Evolutionary conservation across 2,888 invertebrate species (phyloP), one percentile per base, ranked within the genome.

Genomic region (Eilema sororculum): DNA sequence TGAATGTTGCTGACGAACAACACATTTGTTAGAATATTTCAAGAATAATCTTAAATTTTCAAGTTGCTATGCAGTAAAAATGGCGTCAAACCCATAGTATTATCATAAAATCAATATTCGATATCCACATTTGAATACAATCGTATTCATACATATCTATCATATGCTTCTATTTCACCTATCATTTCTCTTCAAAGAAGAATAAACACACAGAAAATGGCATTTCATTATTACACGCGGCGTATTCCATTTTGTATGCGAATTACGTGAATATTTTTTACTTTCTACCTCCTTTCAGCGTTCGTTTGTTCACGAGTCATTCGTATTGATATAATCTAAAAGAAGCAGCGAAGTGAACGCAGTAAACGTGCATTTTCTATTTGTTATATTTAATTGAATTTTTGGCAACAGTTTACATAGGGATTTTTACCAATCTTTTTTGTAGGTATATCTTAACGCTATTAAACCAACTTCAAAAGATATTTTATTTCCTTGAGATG

Each of bases 101-200:
- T 87, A 85, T 78, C 86, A 88, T 87, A 86, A 87, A 88, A 87
- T 87, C 89, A 83, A 88, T 89, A 88, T 79, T 77, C 83, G 80
- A 86, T 86, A 84, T 84, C 74, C 78, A 72, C 77, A 87, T 88
- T 84, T 86, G 84, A 86, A 89, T 89, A 87, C 84, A 83, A 86
- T 81, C 52, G 9, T 52, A 52, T 52, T 52, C 24, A 62, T 52
- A 71, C 65, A 69, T 60, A 30, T 71, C 71, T 65, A 65, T 73
- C 66, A 71, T 73, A 75, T 74, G 77, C 71, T 73, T 76, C 75
- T 80, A 77, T 85, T 84, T 83, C 83, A 86, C 84, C 82, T 86
- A 84, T 85, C 82, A 84, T 83, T 82, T 83, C 76, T 72, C 60
- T 81, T 83, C 82, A 87, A 84, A 89, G 77, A 73, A 77, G 78